A percentile compares a stretch with the other conserved stretches of the same genome.
These are phyloP conservation scores for Burhinus bistriatus DNA, from an alignment of 2,113 vertebrate species.

Conservation along the genomic window DNA sequence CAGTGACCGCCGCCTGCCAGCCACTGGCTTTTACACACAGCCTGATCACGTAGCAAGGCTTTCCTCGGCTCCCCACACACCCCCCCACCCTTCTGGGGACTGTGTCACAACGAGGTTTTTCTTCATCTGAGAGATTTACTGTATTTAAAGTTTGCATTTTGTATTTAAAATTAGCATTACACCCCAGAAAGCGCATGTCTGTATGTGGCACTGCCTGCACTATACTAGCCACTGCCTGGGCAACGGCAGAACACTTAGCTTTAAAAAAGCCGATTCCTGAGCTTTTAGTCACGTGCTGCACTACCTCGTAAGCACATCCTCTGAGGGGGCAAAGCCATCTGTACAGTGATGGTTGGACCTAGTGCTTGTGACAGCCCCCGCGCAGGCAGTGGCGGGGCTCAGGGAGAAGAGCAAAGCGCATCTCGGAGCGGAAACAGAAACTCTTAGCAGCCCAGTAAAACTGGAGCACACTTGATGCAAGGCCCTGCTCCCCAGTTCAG, in stretches of 20 bases:
- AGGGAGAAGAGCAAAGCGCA: no score
- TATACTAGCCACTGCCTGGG: rapidly evolving
- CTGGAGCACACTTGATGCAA: neutral
- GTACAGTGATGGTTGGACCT: no score
- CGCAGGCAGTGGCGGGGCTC: rapidly evolving
- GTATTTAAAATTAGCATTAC: neutral
- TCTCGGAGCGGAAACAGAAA: neutral
- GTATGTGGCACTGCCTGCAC: neutral
- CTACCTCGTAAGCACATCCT: neutral
- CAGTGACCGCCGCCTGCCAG: rapidly evolving
- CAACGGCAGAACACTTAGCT: neutral
- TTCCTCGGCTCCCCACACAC: neutral
- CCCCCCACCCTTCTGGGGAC: neutral
- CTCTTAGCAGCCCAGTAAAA: neutral
- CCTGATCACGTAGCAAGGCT: rapidly evolving
- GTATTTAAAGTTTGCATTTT: neutral
- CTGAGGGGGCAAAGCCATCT: neutral
- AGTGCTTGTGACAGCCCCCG: neutral
- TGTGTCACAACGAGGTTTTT: rapidly evolving
- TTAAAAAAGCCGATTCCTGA: neutral
- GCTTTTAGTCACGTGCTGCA: neutral
- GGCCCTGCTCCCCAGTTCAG: neutral
- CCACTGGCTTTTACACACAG: neutral
- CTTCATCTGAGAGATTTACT: neutral
- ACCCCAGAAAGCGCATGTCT: neutral